These are phyloP conservation scores for Caprella mutica DNA, from an alignment of 2,888 invertebrate species.

Conservation along the genomic window DNA sequence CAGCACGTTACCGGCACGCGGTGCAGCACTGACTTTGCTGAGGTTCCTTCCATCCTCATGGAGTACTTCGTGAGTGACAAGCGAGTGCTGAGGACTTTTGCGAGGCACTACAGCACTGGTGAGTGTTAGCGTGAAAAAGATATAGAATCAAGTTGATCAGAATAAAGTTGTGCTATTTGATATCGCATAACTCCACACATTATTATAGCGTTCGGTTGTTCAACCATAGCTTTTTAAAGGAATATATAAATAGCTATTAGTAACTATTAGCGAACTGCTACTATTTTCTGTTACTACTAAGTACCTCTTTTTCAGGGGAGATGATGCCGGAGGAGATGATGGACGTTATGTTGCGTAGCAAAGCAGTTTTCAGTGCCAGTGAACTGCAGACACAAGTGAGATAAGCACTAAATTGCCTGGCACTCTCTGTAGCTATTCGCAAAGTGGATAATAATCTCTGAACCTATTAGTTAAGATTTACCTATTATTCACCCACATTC, in stretches of 20 bases:
- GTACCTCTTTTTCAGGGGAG: too few species aligned
- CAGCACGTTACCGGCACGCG: conserved; percentile 97
- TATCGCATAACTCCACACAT: conserved; percentile 7
- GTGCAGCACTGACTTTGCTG: conserved; percentile 95
- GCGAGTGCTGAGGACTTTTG: conserved; percentile 69
- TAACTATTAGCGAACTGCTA: too few species aligned
- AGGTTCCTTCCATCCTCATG: conserved; percentile 97
- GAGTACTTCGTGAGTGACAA: conserved; percentile 91
- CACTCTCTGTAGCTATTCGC: too few species aligned
- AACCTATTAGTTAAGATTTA: too few species aligned
- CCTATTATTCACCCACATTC: too few species aligned
- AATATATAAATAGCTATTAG: too few species aligned
- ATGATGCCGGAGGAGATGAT: conserved; percentile 68
- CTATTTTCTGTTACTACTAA: too few species aligned
- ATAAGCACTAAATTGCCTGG: too few species aligned
- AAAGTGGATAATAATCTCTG: too few species aligned
- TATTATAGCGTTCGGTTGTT: conserved; percentile 1
- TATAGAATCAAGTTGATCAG: conserved; percentile 2
- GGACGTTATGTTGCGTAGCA: conserved; percentile 67
- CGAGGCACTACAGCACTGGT: conserved; percentile 79
- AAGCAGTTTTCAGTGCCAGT: conserved; percentile 74
- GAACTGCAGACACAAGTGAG: conserved; percentile 68
- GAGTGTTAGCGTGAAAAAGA: too few species aligned
- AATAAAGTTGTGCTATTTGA: conserved; percentile 1
- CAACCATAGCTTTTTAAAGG: conserved; percentile 2